Conservation (phyloP, 2,888 invertebrate species). For the Blastobasis lacticolella region DNA sequence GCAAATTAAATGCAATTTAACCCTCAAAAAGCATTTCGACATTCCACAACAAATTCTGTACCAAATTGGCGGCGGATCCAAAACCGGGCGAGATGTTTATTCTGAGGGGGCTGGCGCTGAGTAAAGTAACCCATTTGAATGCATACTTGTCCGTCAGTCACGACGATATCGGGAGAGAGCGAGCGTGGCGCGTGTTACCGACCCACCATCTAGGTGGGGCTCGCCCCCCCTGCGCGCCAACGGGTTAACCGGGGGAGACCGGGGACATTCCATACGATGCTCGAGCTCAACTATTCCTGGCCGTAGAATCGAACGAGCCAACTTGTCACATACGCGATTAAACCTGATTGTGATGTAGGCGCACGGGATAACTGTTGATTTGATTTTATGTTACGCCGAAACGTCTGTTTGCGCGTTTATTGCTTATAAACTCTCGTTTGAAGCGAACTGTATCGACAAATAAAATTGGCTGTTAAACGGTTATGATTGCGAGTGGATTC, state of each 20-base stretch:
- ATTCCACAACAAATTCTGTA: conserved; percentile 70
- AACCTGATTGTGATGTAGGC: conserved; percentile 73
- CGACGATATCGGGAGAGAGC: conserved; percentile 72
- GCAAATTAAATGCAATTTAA: conserved; percentile 71
- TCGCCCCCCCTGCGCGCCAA: conserved; percentile 19
- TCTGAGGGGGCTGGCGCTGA: conserved; percentile 49
- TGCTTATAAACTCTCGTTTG: conserved; percentile 69
- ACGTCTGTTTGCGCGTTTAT: conserved; percentile 71
- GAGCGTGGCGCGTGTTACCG: conserved; percentile 50
- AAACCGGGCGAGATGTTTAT: conserved; percentile 54
- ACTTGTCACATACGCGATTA: conserved; percentile 73
- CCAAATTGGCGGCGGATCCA: conserved; percentile 64
- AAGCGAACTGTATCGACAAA: conserved; percentile 61
- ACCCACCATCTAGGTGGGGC: conserved; percentile 32
- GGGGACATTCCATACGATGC: neutral
- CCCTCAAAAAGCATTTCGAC: conserved; percentile 65
- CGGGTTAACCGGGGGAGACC: neutral
- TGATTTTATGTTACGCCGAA: conserved; percentile 72
- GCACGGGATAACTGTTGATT: conserved; percentile 73
- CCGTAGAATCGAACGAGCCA: conserved; percentile 40
- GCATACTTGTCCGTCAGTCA: conserved; percentile 84
- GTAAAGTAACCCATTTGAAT: conserved; percentile 83
- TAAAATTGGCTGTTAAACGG: conserved; percentile 63
- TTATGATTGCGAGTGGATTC: conserved; percentile 58
- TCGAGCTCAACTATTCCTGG: conserved; percentile 12